Evolutionary conservation across 1,140 invertebrate species (phyloP).

Genomic region (Caerostris darwini): DNA sequence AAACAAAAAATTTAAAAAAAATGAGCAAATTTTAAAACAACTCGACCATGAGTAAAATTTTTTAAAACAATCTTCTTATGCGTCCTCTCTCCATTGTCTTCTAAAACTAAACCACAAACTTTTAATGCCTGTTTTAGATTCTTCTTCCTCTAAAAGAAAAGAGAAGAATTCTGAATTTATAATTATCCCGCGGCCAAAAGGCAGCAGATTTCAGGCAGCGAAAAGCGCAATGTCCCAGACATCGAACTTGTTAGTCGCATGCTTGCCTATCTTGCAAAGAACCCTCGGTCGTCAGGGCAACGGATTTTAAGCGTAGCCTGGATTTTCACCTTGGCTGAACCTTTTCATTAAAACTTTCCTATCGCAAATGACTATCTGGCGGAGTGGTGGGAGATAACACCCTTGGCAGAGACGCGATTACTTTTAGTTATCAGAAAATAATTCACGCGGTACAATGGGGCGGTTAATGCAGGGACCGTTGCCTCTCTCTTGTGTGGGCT

Average conservation of each 20-base stretch:
- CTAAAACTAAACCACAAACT: neutral
- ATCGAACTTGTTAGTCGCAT: conserved; percentile 52
- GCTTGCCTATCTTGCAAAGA: conserved; percentile 57
- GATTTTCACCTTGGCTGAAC: conserved; percentile 64
- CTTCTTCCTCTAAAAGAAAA: neutral
- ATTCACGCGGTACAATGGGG: conserved; percentile 15
- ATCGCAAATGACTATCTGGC: conserved; percentile 65
- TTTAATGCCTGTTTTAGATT: neutral
- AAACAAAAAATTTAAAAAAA: too few relatives aligned
- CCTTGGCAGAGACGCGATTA: neutral
- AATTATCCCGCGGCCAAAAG: neutral
- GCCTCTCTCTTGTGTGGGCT: neutral
- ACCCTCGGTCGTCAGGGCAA: conserved; percentile 23
- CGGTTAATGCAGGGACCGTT: neutral
- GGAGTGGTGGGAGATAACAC: conserved; percentile 46
- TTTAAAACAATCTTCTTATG: too few relatives aligned
- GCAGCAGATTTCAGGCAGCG: neutral
- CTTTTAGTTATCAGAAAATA: conserved; percentile 42
- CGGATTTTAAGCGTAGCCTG: conserved; percentile 58
- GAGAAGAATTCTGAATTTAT: conserved; percentile 6
- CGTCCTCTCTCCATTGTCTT: too few relatives aligned
- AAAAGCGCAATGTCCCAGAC: neutral
- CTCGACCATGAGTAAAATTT: too few relatives aligned
- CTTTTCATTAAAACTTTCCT: conserved; percentile 67
- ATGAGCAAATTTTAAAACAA: too few relatives aligned